Conservation (phyloP, 2,113 vertebrate genomes). For the Onychostruthus taczanowskii region DNA sequence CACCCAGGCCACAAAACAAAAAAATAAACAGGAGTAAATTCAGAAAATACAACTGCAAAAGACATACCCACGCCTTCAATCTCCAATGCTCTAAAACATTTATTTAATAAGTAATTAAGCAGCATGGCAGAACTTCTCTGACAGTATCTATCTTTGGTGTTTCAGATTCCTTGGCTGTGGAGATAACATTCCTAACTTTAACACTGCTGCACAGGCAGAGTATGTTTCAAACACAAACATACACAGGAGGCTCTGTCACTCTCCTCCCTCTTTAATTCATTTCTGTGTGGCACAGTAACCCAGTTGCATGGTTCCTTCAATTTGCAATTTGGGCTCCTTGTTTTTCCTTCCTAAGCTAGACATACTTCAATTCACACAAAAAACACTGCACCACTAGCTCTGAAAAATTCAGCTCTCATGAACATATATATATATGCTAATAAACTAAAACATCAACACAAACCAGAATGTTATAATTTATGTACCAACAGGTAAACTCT, state of each 20-base stretch:
- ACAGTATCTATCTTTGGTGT: background rate
- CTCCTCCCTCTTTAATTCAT: background rate
- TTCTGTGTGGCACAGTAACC: slow-evolving; percentile 9
- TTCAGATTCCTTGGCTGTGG: background rate
- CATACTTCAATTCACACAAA: background rate
- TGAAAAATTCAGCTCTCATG: background rate
- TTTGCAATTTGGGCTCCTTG: background rate
- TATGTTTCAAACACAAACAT: background rate
- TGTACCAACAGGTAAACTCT: background rate
- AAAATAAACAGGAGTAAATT: background rate
- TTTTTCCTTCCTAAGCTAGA: background rate
- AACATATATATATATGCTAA: background rate
- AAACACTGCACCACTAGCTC: fast-evolving
- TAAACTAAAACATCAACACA: background rate
- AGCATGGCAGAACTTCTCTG: background rate
- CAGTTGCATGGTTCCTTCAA: background rate
- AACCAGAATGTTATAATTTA: background rate
- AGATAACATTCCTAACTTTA: background rate
- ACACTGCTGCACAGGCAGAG: background rate
- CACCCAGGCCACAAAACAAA: background rate
- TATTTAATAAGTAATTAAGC: background rate
- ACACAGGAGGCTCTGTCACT: background rate
- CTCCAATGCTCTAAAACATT: background rate
- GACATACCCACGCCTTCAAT: background rate
- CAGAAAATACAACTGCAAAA: background rate